Evolutionary conservation across 2,113 vertebrate genomes (phyloP), one percentile per base, ranked within the genome.

Genomic region (Sinocyclocheilus rhinocerous): DNA sequence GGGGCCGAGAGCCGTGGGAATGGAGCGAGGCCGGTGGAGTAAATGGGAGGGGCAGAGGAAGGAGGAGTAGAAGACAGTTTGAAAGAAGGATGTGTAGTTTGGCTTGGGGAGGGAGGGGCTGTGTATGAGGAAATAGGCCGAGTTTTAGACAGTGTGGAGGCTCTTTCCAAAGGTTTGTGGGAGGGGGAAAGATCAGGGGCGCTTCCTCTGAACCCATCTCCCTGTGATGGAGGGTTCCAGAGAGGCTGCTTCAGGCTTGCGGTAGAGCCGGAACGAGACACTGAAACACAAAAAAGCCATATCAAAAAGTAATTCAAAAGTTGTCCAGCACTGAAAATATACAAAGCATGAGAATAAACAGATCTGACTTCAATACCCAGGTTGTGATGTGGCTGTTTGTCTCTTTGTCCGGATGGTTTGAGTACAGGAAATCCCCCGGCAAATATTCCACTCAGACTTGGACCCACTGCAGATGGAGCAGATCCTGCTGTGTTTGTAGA

Each of bases 361-460:
- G n/a, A 67, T 24, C 13, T 42, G 77, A 42, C 22, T 45, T 89
- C 86, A 77, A 92, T 97, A 97, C 97, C 92, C 92, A 13, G 18
- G 72, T 91, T 90, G 90, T 92, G 42, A 77, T 87, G 76, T 85
- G 50, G 69, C 24, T 0, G 59, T 45, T 90, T 8, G 77, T 98
- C 97, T 92, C 97, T 95, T 91, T 99, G 96, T 84, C 97, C 96
- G 69, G 93, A 92, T 4, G 97, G 96, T 90, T 95, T 96, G 59
- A 99, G 95, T n/a, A 96, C 95, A 39, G 98, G 98, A 92, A 99
- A 99, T 57, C 98, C 98, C 67, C 96, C 96, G 45, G 97, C 95
- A 93, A 99, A 99, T 42, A 99, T 95, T 13, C 96, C 97, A 72
- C 97, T 95, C 89, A 97, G 82, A 72, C 95, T 92, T 5, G 95